Percentiles rank a stretch among this genome's conserved stretches.
Conservation (phyloP, 2,888 invertebrate species). For the Luffia ferchaultella region DNA sequence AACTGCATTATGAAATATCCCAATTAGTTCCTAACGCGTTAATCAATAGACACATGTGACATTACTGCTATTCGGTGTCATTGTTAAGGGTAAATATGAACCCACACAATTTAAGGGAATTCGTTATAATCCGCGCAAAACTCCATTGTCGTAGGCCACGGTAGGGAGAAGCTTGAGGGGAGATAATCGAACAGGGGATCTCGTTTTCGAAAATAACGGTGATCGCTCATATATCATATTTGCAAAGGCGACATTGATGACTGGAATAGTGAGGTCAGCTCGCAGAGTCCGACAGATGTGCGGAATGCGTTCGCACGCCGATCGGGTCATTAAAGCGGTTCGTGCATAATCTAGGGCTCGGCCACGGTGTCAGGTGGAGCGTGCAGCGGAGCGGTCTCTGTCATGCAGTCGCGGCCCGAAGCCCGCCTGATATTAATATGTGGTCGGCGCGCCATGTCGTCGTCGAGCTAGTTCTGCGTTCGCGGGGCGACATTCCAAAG, state of each 20-base stretch:
- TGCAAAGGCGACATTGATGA: constrained; percentile 16
- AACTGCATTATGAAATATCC: constrained; percentile 49
- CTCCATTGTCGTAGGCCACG: constrained; percentile 53
- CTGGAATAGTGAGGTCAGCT: neutral
- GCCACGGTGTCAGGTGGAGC: constrained; percentile 41
- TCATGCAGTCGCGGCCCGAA: constrained; percentile 27
- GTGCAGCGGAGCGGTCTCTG: constrained; percentile 7
- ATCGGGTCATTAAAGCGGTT: constrained; percentile 37
- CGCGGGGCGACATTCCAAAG: constrained; percentile 56
- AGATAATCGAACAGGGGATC: constrained; percentile 23
- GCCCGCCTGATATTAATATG: constrained; percentile 61
- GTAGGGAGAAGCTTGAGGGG: constrained; percentile 37
- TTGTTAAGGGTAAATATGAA: constrained; percentile 57
- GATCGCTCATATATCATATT: constrained; percentile 32
- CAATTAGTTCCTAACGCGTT: constrained; percentile 63
- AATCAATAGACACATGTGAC: constrained; percentile 57
- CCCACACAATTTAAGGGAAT: constrained; percentile 61
- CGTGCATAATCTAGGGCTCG: constrained; percentile 21
- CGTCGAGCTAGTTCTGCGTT: constrained; percentile 25
- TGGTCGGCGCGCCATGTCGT: constrained; percentile 49
- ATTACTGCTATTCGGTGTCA: constrained; percentile 60
- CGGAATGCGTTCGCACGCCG: constrained; percentile 20
- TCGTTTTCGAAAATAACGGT: constrained; percentile 24
- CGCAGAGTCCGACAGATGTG: constrained; percentile 1
- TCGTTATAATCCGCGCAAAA: constrained; percentile 54